Conservation (phyloP, 2,113 vertebrate genomes). For the Phoenicopterus ruber region DNA sequence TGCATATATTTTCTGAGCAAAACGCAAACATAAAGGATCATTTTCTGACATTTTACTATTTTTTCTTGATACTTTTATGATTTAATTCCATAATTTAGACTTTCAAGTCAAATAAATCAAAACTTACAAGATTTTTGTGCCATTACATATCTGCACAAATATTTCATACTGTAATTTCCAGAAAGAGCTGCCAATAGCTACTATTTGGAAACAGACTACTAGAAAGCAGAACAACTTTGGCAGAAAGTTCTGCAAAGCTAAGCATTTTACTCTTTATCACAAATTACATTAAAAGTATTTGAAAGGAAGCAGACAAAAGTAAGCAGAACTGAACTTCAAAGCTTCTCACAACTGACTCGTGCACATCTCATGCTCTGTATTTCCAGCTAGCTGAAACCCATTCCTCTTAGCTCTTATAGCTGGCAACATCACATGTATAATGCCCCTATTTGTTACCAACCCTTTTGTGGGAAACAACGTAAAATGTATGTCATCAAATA, state of each 20-base stretch:
- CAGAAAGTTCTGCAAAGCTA: slow-evolving; percentile 7
- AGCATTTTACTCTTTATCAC: background rate
- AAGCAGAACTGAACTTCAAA: background rate
- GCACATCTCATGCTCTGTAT: background rate
- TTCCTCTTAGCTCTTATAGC: background rate
- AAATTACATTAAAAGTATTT: background rate
- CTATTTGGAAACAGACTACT: background rate
- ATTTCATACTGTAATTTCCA: background rate
- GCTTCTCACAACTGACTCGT: background rate
- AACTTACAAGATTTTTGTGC: background rate
- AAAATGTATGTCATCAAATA: background rate
- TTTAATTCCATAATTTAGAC: background rate
- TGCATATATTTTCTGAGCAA: background rate
- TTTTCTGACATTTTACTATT: background rate
- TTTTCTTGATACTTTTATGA: background rate
- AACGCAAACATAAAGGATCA: background rate
- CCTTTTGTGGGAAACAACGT: background rate
- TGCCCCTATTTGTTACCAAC: background rate
- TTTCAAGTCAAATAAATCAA: background rate
- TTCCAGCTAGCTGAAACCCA: background rate
- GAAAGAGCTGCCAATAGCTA: background rate
- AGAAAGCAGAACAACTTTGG: background rate
- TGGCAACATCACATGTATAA: background rate
- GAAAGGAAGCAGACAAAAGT: background rate
- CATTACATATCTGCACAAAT: background rate